Percentiles rank a stretch among this genome's conserved stretches.
Conservation (phyloP, 2,797 vertebrate species). For the Ceryle rudis region DNA sequence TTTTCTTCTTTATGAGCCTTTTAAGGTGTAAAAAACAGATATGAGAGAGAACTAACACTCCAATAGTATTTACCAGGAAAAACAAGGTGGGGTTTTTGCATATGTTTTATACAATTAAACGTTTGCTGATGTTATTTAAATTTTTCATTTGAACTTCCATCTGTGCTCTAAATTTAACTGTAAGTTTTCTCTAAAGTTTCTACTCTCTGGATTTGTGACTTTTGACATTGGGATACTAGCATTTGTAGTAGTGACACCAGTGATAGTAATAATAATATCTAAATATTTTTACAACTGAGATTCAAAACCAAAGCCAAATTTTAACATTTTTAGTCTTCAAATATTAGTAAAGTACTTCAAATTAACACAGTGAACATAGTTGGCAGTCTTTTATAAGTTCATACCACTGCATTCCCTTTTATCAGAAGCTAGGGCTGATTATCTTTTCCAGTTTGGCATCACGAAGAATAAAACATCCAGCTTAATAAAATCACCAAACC, state of each 20-base stretch:
- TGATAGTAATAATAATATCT: neutral
- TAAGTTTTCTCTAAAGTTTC: neutral
- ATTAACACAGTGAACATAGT: neutral
- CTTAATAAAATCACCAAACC: neutral
- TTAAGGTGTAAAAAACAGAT: neutral
- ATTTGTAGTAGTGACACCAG: neutral
- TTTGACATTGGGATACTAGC: neutral
- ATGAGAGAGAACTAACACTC: neutral
- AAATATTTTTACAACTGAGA: neutral
- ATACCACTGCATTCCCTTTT: neutral
- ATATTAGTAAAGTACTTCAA: neutral
- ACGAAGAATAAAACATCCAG: neutral
- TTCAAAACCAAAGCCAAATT: neutral
- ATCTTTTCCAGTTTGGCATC: neutral
- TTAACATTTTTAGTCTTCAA: neutral
- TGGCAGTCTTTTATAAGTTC: neutral
- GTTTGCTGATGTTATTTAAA: neutral
- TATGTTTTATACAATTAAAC: neutral
- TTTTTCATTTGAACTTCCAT: neutral
- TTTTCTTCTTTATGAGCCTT: neutral
- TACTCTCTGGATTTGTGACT: neutral
- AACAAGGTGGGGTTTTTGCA: rapidly evolving
- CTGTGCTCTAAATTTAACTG: neutral
- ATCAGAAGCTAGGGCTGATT: neutral
- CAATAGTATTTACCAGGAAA: neutral